phyloP scores from a whole-genome alignment of 1,140 invertebrate genomes.

The Periplaneta americana region DNA sequence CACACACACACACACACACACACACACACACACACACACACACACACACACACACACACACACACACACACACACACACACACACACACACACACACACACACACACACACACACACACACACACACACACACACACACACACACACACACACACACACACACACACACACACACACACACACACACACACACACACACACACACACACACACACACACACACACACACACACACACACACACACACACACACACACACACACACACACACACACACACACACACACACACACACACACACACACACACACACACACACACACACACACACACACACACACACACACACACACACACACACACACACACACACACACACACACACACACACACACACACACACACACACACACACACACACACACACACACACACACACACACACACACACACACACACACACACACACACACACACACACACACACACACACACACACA shows the following conservation, averaged over 20 bases:
- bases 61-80: conserved; percentile 25
- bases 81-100: conserved; percentile 26
- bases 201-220: conserved; percentile 31
- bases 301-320: conserved; percentile 30
- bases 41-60: conserved; percentile 25
- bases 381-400: conserved; percentile 19
- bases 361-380: conserved; percentile 20
- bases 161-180: conserved; percentile 28
- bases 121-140: conserved; percentile 13
- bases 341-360: conserved; percentile 17
- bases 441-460: conserved; percentile 16
- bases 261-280: conserved; percentile 27
- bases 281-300: conserved; percentile 30
- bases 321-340: conserved; percentile 17
- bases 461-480: conserved; percentile 14
- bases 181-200: conserved; percentile 27
- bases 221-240: conserved; percentile 32
- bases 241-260: conserved; percentile 29
- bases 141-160: conserved; percentile 27
- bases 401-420: conserved; percentile 19
- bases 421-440: conserved; percentile 12
- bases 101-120: conserved; percentile 25
- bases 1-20: conserved; percentile 27
- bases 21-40: conserved; percentile 26
- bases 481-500: conserved; percentile 10